Evolutionary conservation across 1,140 invertebrate genomes (phyloP), one percentile per base, ranked within the genome.

Genomic region (Ips nitidus): DNA sequence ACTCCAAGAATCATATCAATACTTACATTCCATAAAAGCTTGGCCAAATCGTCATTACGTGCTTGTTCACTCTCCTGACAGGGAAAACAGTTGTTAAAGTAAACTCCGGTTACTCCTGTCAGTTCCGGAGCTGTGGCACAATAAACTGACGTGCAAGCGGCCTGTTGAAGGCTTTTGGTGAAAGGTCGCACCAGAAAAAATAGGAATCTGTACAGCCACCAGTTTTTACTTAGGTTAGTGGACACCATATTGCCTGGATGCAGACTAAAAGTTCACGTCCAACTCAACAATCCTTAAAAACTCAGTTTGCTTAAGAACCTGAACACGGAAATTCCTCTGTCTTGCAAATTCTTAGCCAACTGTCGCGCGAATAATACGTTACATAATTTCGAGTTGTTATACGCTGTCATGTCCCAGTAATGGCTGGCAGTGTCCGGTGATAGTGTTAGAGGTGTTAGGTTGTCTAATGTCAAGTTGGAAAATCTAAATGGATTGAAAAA

Each of bases 91-190:
- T 97, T 98, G 81, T 98, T 98, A 77, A 97, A 96, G 80, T 98
- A 98, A 57, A 94, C 82, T 4, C 94, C 73, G 38, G 94, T 93
- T 2, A 91, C 83, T 2, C 88, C 90, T 38, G 89, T 88, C 58
- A 98, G 79, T 77, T 97, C 95, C n/a, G 83, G 80, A 7, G 91
- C 90, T 38, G 90, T 90, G 4, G 95, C 92, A 80, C 93, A 95
- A 81, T 92, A 98, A 3, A 98, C 86, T 37, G 87, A 87, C 3
- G 94, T 97, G 22, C 93, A 90, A 1, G 95, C 93, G 53, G 93
- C 96, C 88, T 98, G 96, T 90, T 96, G 92, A 85, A 96, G 78
- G n/a, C 94, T 94, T 82, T 98, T 98, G 4, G 95, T 96, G 79
- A 98, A 98, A 38, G 95, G 95, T 42, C 93, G 83, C 2, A 91